Evolutionary conservation across 2,888 invertebrate species (phyloP), one percentile per base, ranked within the genome.

Genomic region (Dryomyza anilis): DNA sequence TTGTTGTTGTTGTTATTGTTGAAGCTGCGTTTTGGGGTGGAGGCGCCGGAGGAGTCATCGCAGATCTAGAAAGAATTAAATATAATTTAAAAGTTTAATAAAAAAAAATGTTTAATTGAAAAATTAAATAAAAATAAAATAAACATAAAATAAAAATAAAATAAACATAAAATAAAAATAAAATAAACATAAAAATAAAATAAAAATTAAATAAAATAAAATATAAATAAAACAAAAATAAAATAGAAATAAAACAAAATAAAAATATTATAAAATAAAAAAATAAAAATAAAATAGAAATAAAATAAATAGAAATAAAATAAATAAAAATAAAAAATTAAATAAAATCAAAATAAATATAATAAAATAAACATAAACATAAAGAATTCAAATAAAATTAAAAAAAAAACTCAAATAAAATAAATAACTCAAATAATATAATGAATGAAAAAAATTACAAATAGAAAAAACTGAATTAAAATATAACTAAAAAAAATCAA

Each of bases 1-100:
- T 63, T 72, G 68, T 67, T 69, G 70, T 65, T 69, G 69, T 64
- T 72, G 66, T 64, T 73, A 67, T n/a, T n/a, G 67, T 50, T 68
- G 48, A 48, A 58, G 57, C 60, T 69, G 23, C 69, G 70, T 56
- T 71, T 72, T 23, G 72, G 71, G 25, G 72, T 69, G 14, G 29
- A 27, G 19, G 27, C 30, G n/a, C 25, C n/a, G 14, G 21, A 27
- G 19, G 61, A 61, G 43, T n/a, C 16, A 65, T 73, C 71, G 45
- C 68, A 70, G 46, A 73, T 61, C 73, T 73, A 61, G 7, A 61
- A 39, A 8, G 30, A 19, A 14, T 12, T 1, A 55, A n/a, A 57
- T 14, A 5, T n/a, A 25, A 23, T 50, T 43, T 16, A 23, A 21
- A 16, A 27, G 48, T 23, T 29, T 48, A 27, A 36, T 29, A 53